A percentile compares a stretch with the other conserved stretches of the same genome.
Conservation (phyloP, 2,113 vertebrate species). For the Nyctibius bracteatus region DNA sequence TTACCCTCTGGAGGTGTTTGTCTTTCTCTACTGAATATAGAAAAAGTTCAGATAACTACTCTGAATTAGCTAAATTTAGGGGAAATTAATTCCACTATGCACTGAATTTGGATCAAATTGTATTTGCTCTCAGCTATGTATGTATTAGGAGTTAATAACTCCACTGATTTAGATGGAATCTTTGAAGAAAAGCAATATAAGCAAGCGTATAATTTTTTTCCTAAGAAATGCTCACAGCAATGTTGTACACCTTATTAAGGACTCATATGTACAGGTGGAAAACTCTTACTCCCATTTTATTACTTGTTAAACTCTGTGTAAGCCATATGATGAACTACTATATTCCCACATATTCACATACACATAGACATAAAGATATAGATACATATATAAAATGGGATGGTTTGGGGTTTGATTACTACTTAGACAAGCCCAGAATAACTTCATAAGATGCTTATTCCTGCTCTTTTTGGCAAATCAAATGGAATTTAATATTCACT, state of each 20-base stretch:
- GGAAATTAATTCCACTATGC: neutral
- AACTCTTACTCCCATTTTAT: neutral
- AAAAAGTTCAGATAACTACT: neutral
- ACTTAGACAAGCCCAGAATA: neutral
- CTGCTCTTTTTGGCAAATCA: neutral
- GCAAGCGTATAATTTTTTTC: neutral
- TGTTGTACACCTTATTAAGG: neutral
- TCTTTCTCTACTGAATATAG: neutral
- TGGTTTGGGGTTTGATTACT: neutral
- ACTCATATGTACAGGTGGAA: neutral
- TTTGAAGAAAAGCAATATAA: neutral
- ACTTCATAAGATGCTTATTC: neutral
- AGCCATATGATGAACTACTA: neutral
- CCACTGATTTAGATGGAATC: neutral
- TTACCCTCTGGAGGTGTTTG: neutral
- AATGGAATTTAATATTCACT: neutral
- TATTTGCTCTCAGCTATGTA: neutral
- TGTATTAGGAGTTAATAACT: neutral
- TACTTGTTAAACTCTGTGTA: neutral
- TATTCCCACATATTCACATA: neutral
- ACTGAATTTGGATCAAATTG: neutral
- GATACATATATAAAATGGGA: neutral
- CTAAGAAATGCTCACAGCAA: neutral
- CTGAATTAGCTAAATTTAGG: neutral
- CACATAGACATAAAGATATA: neutral